These are phyloP conservation scores for Lasioglossum villosulum DNA, from an alignment of 2,888 invertebrate species.

Conservation along the genomic window DNA sequence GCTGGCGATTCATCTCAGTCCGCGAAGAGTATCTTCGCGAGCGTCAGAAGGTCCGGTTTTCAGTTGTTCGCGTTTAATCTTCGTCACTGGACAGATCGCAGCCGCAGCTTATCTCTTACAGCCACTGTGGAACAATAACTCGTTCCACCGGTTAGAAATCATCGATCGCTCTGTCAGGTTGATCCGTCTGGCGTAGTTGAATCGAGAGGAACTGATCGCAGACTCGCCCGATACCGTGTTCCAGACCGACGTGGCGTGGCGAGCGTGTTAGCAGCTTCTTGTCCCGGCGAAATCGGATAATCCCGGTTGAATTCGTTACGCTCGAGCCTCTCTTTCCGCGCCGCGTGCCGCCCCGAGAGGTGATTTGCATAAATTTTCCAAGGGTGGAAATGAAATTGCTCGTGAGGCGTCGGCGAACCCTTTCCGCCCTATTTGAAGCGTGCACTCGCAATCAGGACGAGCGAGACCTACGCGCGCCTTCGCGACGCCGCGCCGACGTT, in stretches of 20 bases:
- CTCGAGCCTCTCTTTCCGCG: constrained; percentile 23
- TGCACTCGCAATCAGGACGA: constrained; percentile 57
- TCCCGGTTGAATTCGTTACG: constrained; percentile 67
- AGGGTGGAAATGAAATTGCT: constrained; percentile 73
- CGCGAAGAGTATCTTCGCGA: background rate
- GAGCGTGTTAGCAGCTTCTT: constrained; percentile 47
- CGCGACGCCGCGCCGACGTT: background rate
- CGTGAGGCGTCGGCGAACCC: constrained; percentile 63
- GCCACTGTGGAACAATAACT: background rate
- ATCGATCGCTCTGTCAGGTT: background rate
- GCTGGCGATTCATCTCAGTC: background rate
- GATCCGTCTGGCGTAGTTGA: background rate
- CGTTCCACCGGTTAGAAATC: background rate
- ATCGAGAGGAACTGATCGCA: background rate
- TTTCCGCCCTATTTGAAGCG: constrained; percentile 66
- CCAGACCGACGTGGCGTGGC: background rate
- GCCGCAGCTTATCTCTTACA: background rate
- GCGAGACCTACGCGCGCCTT: constrained; percentile 7
- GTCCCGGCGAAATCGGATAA: constrained; percentile 68
- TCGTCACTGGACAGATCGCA: background rate
- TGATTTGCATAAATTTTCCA: constrained; percentile 77
- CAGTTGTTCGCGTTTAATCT: constrained; percentile 2
- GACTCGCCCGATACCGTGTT: background rate
- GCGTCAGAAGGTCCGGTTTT: background rate
- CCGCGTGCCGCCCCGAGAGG: constrained; percentile 33